Evolutionary conservation across 2,888 invertebrate genomes (phyloP).

Genomic region (Parnassius mnemosyne): DNA sequence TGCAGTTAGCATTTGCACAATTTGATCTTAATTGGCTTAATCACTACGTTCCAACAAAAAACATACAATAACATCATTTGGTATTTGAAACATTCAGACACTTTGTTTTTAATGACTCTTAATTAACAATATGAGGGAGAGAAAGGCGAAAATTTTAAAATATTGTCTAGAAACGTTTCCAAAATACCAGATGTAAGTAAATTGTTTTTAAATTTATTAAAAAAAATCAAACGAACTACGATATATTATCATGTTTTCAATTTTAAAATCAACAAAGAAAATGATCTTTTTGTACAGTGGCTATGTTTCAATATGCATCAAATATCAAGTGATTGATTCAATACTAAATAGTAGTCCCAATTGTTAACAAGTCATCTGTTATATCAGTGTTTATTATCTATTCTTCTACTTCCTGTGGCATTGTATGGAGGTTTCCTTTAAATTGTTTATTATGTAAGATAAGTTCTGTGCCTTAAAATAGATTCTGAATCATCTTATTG

Average conservation of each 20-base stretch:
- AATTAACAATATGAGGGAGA: background rate
- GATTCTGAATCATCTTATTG: conserved; percentile 15
- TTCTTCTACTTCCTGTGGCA: conserved; percentile 34
- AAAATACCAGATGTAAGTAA: too few relatives aligned
- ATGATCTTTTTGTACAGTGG: too few relatives aligned
- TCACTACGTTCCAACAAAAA: conserved; percentile 5
- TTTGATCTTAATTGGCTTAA: conserved; percentile 25
- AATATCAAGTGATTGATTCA: conserved; percentile 17
- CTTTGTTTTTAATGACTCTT: conserved; percentile 8
- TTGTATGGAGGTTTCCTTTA: conserved; percentile 30
- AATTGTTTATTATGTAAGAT: conserved; percentile 27
- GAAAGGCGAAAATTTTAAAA: background rate
- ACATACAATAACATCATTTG: background rate
- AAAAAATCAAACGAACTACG: too few relatives aligned
- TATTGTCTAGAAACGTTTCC: too few relatives aligned
- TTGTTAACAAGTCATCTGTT: conserved; percentile 19
- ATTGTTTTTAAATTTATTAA: too few relatives aligned
- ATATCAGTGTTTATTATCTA: conserved; percentile 30
- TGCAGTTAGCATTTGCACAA: conserved; percentile 15
- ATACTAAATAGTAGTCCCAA: conserved; percentile 3
- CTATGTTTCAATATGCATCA: background rate
- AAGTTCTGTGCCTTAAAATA: conserved; percentile 21
- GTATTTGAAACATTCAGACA: conserved; percentile 19
- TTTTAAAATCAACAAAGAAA: too few relatives aligned
- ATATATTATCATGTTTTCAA: too few relatives aligned